A percentile compares a stretch with the other conserved stretches of the same genome.
These are phyloP conservation scores for Montipora capitata DNA, from an alignment of 92 coral and sea anemone genomes.

Conservation along the genomic window DNA sequence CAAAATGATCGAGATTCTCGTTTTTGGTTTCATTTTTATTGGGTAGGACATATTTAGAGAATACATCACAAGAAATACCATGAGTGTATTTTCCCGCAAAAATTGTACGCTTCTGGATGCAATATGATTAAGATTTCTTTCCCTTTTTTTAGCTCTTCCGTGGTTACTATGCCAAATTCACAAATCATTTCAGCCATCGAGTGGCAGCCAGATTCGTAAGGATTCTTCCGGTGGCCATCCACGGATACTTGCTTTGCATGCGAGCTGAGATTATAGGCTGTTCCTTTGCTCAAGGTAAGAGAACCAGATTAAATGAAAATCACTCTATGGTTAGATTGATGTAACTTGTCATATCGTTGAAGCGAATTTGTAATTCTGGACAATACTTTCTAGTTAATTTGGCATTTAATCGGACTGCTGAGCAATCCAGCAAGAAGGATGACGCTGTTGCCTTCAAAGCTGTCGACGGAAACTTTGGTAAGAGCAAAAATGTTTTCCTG, in stretches of 20 bases:
- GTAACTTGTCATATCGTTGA: too few species aligned
- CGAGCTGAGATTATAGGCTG: slow-evolving; percentile 94
- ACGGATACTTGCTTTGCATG: slow-evolving; percentile 87
- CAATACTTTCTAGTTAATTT: slow-evolving; percentile 75
- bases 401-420: slow-evolving; percentile 83
- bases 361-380: too few species aligned
- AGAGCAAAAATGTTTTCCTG: background rate
- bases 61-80: too few species aligned
- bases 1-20: too few species aligned
- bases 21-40: too few species aligned
- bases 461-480: slow-evolving; percentile 87
- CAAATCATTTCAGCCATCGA: slow-evolving; percentile 81
- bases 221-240: slow-evolving; percentile 81
- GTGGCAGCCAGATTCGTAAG: slow-evolving; percentile 85
- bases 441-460: slow-evolving; percentile 78
- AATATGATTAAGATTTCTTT: background rate
- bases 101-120: too few species aligned
- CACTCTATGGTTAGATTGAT: background rate
- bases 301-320: background rate
- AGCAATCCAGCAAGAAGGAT: slow-evolving; percentile 81
- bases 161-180: slow-evolving; percentile 52
- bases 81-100: too few species aligned
- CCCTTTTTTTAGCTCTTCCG: slow-evolving; percentile 58
- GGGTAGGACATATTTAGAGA: too few species aligned
- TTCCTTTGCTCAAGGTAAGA: slow-evolving; percentile 78